Conservation (phyloP, 2,113 vertebrate genomes). For the Grallaria varia region DNA sequence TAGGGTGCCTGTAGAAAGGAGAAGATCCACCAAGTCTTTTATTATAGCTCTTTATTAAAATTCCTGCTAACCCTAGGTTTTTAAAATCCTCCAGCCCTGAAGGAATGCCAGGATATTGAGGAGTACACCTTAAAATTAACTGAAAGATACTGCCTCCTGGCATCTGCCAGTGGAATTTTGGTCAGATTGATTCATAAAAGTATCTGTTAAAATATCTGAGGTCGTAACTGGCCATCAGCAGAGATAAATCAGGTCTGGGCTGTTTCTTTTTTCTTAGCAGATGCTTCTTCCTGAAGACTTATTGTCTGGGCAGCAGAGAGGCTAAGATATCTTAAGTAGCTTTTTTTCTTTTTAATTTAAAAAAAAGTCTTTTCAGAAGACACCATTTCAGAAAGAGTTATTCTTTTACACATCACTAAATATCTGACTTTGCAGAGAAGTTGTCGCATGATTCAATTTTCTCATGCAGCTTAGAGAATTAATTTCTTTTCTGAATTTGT, state of each 20-base stretch:
- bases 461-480: background rate
- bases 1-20: background rate
- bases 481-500: background rate
- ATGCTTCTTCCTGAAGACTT: background rate
- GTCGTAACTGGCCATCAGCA: background rate
- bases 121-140: background rate
- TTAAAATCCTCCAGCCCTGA: background rate
- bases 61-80: background rate
- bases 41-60: background rate
- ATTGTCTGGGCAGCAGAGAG: background rate
- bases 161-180: background rate
- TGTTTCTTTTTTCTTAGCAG: background rate
- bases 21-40: background rate
- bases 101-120: background rate
- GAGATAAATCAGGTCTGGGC: background rate
- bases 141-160: background rate
- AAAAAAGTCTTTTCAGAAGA: background rate
- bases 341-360: background rate
- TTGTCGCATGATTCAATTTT: background rate
- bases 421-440: background rate
- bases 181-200: background rate
- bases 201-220: background rate
- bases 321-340: background rate
- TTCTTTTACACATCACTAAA: background rate
- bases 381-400: background rate